These are phyloP conservation scores for Amblyopsis rosae DNA, from an alignment of 2,113 vertebrate genomes.

Conservation along the genomic window DNA sequence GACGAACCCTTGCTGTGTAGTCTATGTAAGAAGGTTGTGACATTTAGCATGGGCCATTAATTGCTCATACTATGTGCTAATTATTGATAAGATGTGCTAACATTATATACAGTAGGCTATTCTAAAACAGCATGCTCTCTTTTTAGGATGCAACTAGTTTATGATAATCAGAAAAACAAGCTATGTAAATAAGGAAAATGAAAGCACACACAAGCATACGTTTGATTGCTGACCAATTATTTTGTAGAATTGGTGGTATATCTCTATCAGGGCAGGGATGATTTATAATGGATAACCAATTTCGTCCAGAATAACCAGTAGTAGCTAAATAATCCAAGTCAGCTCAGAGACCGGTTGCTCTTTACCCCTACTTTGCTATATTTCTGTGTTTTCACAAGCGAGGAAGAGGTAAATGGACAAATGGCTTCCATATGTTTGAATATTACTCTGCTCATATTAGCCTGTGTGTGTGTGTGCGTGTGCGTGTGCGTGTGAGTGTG, in stretches of 20 bases:
- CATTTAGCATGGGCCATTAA: too few relatives aligned
- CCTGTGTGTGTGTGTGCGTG: conserved; percentile 26
- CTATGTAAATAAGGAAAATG: background rate
- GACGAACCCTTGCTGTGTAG: too few relatives aligned
- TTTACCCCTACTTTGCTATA: conserved; percentile 73
- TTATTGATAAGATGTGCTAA: too few relatives aligned
- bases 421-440: conserved; percentile 89
- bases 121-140: background rate
- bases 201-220: background rate
- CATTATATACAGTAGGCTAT: too few relatives aligned
- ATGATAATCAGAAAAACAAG: background rate
- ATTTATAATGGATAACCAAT: conserved; percentile 42
- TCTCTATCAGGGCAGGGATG: background rate
- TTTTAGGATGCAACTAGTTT: background rate
- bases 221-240: background rate
- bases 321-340: conserved; percentile 38
- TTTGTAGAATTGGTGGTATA: background rate
- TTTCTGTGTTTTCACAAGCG: conserved; percentile 84
- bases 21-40: too few relatives aligned
- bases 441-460: conserved; percentile 84
- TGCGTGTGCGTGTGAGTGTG: too few relatives aligned
- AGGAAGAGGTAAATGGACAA: conserved; percentile 69
- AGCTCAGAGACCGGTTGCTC: conserved; percentile 62
- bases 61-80: too few relatives aligned
- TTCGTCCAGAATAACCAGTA: conserved; percentile 48